A percentile compares a stretch with the other conserved stretches of the same genome.
These are phyloP conservation scores for Polyploca ridens DNA, from an alignment of 2,888 invertebrate species.

Conservation along the genomic window DNA sequence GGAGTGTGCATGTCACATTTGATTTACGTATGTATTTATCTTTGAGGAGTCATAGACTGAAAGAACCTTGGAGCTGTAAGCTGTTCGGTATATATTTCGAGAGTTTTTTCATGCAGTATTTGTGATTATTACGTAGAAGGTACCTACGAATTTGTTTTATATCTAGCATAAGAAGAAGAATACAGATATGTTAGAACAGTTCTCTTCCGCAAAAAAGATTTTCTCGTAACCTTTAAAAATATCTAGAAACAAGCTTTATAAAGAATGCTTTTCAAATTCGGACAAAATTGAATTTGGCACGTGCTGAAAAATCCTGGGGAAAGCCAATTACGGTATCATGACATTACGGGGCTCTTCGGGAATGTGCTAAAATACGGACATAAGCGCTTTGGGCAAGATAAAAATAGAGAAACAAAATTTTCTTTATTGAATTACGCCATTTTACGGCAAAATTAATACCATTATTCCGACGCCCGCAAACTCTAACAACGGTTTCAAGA, in stretches of 20 bases:
- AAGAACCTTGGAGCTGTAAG: neutral
- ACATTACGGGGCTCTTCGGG: neutral
- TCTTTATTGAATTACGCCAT: conserved; percentile 8
- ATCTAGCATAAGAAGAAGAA: no score
- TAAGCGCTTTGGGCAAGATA: neutral
- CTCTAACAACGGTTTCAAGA: neutral
- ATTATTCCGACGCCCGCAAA: neutral
- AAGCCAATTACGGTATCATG: conserved; percentile 4
- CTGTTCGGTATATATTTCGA: neutral
- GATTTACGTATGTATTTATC: neutral
- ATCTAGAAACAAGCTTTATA: neutral
- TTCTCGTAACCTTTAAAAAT: no score
- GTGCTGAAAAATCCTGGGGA: neutral
- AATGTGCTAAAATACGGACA: conserved; percentile 4
- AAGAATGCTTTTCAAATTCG: neutral
- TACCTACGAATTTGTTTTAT: no score
- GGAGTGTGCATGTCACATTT: neutral
- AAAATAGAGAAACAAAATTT: neutral
- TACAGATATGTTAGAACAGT: no score
- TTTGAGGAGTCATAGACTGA: neutral
- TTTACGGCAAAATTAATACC: neutral
- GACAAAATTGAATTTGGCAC: neutral
- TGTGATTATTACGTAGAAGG: no score
- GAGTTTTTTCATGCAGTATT: neutral
- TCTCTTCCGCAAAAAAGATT: no score